Percentiles rank a stretch among this genome's conserved stretches.
These are phyloP conservation scores for Erpetoichthys calabaricus DNA, from an alignment of 2,797 vertebrate genomes.

Conservation along the genomic window DNA sequence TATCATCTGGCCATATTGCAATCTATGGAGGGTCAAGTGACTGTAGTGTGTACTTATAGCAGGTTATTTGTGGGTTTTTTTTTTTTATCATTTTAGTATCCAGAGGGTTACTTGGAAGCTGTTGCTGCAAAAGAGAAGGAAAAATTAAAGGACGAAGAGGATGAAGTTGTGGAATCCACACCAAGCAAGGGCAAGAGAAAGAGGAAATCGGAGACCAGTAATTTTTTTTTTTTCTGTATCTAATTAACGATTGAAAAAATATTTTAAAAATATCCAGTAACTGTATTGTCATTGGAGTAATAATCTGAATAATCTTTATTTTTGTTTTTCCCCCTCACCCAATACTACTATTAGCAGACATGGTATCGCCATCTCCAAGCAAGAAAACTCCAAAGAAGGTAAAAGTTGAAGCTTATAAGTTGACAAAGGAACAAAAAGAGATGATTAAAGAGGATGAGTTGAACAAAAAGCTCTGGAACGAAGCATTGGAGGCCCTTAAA, in stretches of 20 bases:
- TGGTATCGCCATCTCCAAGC: constrained; percentile 39
- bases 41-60: too few species aligned
- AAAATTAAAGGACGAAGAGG: constrained; percentile 47
- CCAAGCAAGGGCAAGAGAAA: constrained; percentile 66
- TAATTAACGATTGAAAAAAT: constrained; percentile 17
- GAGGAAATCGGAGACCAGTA: constrained; percentile 52
- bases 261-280: neutral
- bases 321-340: too few species aligned
- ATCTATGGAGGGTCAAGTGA: too few species aligned
- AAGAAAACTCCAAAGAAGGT: constrained; percentile 62
- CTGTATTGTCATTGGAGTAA: too few species aligned
- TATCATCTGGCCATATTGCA: too few species aligned
- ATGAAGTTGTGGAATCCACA: constrained; percentile 42
- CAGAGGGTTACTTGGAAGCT: constrained; percentile 83
- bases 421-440: constrained; percentile 66
- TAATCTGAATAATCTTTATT: too few species aligned
- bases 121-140: constrained; percentile 73
- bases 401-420: constrained; percentile 76
- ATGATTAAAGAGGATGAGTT: constrained; percentile 71
- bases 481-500: constrained; percentile 68
- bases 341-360: constrained; percentile 23
- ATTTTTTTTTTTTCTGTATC: neutral
- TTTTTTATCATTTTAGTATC: constrained; percentile 53
- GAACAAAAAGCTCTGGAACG: constrained; percentile 85
- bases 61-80: too few species aligned